Percentiles rank a stretch among this genome's conserved stretches.
Evolutionary conservation across 2,888 invertebrate species (phyloP).

Genomic region (Hyppa rectilinea): DNA sequence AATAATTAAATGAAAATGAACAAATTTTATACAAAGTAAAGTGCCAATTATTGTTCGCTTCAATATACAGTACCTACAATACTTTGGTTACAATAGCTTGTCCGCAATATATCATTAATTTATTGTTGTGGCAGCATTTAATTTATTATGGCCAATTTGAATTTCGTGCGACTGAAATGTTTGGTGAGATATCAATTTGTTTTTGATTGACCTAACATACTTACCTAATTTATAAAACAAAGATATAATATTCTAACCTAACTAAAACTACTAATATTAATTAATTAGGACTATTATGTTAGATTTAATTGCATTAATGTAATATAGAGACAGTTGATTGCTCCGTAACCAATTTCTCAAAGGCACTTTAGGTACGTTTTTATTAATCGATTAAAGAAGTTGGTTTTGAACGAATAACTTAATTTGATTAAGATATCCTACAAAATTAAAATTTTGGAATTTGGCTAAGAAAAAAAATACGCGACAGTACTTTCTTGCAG

Average conservation of each 20-base stretch:
- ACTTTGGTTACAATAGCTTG: slow-evolving; percentile 38
- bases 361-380: not conserved
- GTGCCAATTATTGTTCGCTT: slow-evolving; percentile 37
- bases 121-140: slow-evolving; percentile 30
- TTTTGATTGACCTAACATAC: slow-evolving; percentile 43
- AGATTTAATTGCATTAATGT: slow-evolving; percentile 7
- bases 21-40: slow-evolving; percentile 36
- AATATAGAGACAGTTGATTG: not conserved
- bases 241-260: no score
- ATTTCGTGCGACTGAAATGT: slow-evolving; percentile 29
- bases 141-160: slow-evolving; percentile 27
- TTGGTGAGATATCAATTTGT: slow-evolving; percentile 30
- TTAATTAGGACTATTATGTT: slow-evolving; percentile 17
- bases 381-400: not conserved
- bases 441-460: not conserved
- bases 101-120: slow-evolving; percentile 41
- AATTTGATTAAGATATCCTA: not conserved
- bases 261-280: no score
- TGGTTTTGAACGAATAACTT: not conserved
- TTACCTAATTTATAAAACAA: no score
- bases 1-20: slow-evolving; percentile 65
- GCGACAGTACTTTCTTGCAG: slow-evolving; percentile 70
- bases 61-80: slow-evolving; percentile 17
- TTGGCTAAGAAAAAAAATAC: not conserved
- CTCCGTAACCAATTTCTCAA: not conserved